These are phyloP conservation scores for Gouania willdenowi DNA, from an alignment of 2,797 vertebrate genomes.

Conservation along the genomic window DNA sequence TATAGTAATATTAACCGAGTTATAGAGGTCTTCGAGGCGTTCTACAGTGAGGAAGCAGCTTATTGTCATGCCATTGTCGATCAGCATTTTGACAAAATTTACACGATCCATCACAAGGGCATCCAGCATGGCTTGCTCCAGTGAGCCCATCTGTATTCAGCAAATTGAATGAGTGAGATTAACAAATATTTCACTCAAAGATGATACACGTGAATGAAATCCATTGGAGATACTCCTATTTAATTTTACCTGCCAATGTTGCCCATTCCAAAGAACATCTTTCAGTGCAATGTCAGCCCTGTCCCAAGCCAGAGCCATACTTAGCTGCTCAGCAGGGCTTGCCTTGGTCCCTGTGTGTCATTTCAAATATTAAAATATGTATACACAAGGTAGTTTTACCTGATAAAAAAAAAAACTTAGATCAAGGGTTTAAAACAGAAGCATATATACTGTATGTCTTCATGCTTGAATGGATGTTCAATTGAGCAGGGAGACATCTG, in stretches of 20 bases:
- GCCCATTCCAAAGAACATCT: constrained; percentile 86
- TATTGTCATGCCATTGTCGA: constrained; percentile 93
- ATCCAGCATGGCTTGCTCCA: constrained; percentile 92
- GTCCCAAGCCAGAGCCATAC: constrained; percentile 89
- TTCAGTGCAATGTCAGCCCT: constrained; percentile 92
- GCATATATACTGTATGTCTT: too few relatives aligned
- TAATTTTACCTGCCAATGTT: constrained; percentile 92
- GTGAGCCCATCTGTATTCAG: constrained; percentile 78
- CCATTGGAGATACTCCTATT: neutral
- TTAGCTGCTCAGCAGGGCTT: constrained; percentile 86
- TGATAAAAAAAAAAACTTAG: neutral
- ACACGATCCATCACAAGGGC: constrained; percentile 95
- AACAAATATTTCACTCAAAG: too few relatives aligned
- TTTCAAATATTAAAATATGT: too few relatives aligned
- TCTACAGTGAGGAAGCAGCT: constrained; percentile 88
- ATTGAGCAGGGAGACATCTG: too few relatives aligned
- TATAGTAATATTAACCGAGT: constrained; percentile 81
- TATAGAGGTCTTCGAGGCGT: constrained; percentile 91
- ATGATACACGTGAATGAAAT: too few relatives aligned
- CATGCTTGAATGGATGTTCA: too few relatives aligned
- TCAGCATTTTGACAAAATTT: constrained; percentile 92
- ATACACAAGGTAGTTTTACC: too few relatives aligned
- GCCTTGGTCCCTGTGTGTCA: constrained; percentile 80
- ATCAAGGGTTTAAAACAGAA: too few relatives aligned
- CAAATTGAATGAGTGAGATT: neutral